Evolutionary conservation across 2,888 invertebrate genomes (phyloP), one percentile per base, ranked within the genome.

Genomic region (Unio delphinus): DNA sequence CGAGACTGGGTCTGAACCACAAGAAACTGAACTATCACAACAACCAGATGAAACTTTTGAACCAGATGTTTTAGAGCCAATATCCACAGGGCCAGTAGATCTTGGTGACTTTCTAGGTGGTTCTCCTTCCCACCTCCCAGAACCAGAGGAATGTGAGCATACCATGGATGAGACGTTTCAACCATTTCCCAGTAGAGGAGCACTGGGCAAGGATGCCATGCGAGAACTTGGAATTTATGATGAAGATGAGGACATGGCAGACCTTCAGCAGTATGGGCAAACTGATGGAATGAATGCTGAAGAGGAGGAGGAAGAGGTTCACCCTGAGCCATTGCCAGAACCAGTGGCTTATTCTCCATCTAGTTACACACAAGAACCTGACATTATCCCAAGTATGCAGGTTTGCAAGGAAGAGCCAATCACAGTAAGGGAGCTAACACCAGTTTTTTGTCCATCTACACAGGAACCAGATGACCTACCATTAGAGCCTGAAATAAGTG

Each of bases 281-380:
- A 64, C 72, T 20, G 75, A 63, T 66, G 73, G 65, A 56, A 45
- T 71, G 28, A 64, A 61, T 67, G 45, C 71, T 60, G 61, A 67
- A 28, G 71, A 75, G 63, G 73, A 76, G 56, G 78, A 80, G 34
- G 84, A 84, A 63, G 81, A 83, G 64, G 76, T 83, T 34, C 81
- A 83, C 60, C 85, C 86, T 58, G 82, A 84, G 61, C 80, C 85
- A 66, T 70, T 86, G 11, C 87, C 87, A 69, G 87, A 86, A 69
- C 85, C 86, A 58, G 78, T 83, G 55, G 81, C 81, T 57, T 81
- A 80, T 69, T 75, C 80, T 58, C 76, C 80, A 56, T 63, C 69
- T 26, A 70, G 69, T 54, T 80, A 78, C 66, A 66, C 68, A 17
- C 80, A 83, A 68, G 81, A 83, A 65, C 83, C 82, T 64, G 76